A percentile compares a stretch with the other conserved stretches of the same genome.
Conservation (phyloP, 1,140 invertebrate species). For the Zeugodacus cucurbitae region DNA sequence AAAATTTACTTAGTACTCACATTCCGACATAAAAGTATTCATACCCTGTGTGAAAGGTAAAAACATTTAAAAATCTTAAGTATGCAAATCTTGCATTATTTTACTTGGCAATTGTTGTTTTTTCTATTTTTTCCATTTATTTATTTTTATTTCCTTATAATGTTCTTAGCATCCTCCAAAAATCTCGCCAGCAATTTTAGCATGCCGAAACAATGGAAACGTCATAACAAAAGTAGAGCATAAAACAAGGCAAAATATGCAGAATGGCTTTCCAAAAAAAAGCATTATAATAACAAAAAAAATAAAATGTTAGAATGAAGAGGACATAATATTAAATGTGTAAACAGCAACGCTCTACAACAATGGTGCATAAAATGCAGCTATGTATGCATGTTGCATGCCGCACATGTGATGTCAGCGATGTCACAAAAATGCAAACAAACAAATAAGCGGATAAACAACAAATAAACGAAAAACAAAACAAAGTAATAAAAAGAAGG, state of each 20-base stretch:
- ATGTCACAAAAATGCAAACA: slow-evolving; percentile 8
- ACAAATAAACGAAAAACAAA: background rate
- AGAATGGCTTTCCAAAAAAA: background rate
- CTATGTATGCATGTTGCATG: background rate
- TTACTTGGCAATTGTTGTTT: too few species aligned
- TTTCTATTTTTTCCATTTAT: too few species aligned
- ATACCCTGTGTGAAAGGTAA: too few species aligned
- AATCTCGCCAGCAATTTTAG: background rate
- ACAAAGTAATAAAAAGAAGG: background rate
- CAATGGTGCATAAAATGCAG: background rate
- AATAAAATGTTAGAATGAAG: background rate
- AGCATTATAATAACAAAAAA: background rate
- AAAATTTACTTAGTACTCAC: too few species aligned
- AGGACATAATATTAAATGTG: background rate
- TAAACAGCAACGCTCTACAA: background rate
- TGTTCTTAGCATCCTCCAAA: background rate
- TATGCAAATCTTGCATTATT: too few species aligned
- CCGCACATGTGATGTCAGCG: background rate
- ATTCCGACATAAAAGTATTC: too few species aligned
- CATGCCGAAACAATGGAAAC: background rate
- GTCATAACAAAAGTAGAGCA: background rate
- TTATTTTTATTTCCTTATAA: too few species aligned
- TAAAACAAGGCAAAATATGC: background rate
- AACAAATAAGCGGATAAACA: background rate
- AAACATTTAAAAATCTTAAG: too few species aligned